These are phyloP conservation scores for Oligia latruncula DNA, from an alignment of 2,888 invertebrate genomes.

Conservation along the genomic window DNA sequence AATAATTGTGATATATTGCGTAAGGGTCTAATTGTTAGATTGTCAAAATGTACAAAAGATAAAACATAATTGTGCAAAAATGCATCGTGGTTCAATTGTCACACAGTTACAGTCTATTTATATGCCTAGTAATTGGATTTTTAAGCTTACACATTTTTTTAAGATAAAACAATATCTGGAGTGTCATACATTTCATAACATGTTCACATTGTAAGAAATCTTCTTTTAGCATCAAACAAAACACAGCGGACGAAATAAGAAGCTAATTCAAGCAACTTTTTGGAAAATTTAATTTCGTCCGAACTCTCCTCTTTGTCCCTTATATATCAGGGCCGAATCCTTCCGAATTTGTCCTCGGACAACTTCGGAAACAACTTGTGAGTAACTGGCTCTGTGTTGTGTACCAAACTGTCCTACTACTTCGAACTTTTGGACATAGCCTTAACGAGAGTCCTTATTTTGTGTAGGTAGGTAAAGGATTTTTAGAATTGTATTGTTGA, in stretches of 20 bases:
- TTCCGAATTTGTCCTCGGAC: slow-evolving; percentile 49
- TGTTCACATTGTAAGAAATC: neutral
- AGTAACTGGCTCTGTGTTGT: slow-evolving; percentile 65
- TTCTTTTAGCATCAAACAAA: slow-evolving; percentile 11
- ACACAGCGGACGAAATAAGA: slow-evolving; percentile 20
- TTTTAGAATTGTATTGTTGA: neutral
- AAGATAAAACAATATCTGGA: neutral
- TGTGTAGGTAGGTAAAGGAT: slow-evolving; percentile 29
- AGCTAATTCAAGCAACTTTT: slow-evolving; percentile 58
- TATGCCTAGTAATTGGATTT: neutral
- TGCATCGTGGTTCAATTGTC: no score
- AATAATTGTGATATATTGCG: no score
- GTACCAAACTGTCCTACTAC: slow-evolving; percentile 36
- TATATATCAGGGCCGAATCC: slow-evolving; percentile 49
- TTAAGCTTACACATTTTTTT: neutral
- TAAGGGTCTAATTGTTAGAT: no score
- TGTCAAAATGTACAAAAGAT: no score
- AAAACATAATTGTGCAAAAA: no score
- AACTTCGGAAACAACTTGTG: slow-evolving; percentile 63
- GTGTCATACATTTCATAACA: neutral
- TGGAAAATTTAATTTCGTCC: slow-evolving; percentile 62
- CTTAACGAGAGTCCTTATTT: slow-evolving; percentile 35
- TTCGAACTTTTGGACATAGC: slow-evolving; percentile 38
- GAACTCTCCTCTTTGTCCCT: slow-evolving; percentile 56
- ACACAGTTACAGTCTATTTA: neutral